Base-by-base conservation (phyloP, 2,888 invertebrate genomes). In the Pimpla rufipes region DNA sequence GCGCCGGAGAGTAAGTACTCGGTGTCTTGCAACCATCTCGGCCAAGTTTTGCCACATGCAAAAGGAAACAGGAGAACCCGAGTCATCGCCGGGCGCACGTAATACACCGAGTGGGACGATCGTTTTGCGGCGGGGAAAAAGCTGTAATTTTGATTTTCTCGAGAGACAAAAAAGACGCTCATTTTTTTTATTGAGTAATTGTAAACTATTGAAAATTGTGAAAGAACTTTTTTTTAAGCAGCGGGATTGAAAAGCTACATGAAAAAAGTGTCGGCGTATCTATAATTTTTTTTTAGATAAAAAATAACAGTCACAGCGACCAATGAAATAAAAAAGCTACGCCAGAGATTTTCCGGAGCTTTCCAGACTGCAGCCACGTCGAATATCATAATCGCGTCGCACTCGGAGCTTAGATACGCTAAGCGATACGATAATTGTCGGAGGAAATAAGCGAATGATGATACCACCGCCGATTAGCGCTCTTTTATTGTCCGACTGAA, bases 361-460 rank as follows among this genome's bases (percentile, higher is more conserved):
- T 29, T 5, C n/a, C n/a, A n/a, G n/a, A n/a, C n/a, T n/a, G n/a
- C 29, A 5, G 29, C 29, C 29, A 29, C 5, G 29, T 29, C 29
- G 3, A 5, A 29, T 29, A 29, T 29, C 5, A 29, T 29, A 47
- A 47, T 47, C 16, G 8, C 16, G 11, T 3, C 10, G 52, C 35
- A 29, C 5, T 13, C 5, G 13, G 35, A n/a, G 57, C n/a, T 57
- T 8, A 35, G 57, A 59, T 59, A 35, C 29, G 57, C n/a, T 8
- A 35, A 59, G n/a, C 62, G 40, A 64, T 64, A 40, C 40, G 62
- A 59, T 59, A 45, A 59, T 59, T 59, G n/a, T 16, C 6, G 45
- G n/a, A 29, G 35, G 13, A 59, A 59, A 59, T 35, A 35, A 73
- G 59, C n/a, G 55, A 40, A 37, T 42, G 71, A 71, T 42, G 18